Base-by-base conservation (phyloP, 2,888 invertebrate genomes). In the Ceraclea dissimilis region DNA sequence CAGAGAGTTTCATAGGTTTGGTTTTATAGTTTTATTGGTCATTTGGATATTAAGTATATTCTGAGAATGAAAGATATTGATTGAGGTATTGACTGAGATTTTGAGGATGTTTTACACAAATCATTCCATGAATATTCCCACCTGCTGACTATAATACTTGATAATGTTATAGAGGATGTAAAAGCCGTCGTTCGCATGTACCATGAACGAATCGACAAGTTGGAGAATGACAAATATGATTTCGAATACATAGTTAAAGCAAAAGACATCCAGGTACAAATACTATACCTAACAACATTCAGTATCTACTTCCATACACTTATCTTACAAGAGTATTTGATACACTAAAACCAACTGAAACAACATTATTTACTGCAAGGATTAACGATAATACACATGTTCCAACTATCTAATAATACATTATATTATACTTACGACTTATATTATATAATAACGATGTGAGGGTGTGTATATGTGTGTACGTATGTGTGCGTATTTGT, bases 161-260 rank as follows among this genome's bases (percentile, higher is more conserved):
- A 26, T 39, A 53, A 60, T 62, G 59, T 60, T 79, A 78, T 84
- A 91, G 91, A 90, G 75, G 78, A 81, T 75, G 66, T 89, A 79
- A 85, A 79, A 81, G 81, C 81, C 74, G 80, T 85, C 79, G 78
- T 83, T 80, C 88, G 85, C 81, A 85, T 86, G 70, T 90, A 94
- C 82, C 86, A 96, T 81, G 83, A 84, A 71, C 88, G 91, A 83
- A 90, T 96, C 82, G 76, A 73, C 75, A 76, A 79, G 68, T 85
- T 97, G 82, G 96, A 97, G 84, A 89, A 90, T 70, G 82, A 88
- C 76, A 98, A 97, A 82, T 98, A 90, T 82, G 99, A 99, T 85
- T 85, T 97, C 85, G 98, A 99, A 84, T 89, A 90, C 83, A 82
- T 91, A 81, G 95, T 97, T 79, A 91, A 92, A 81, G 90, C 90